Evolutionary conservation across 2,113 vertebrate genomes (phyloP).

Genomic region (Strix aluco): DNA sequence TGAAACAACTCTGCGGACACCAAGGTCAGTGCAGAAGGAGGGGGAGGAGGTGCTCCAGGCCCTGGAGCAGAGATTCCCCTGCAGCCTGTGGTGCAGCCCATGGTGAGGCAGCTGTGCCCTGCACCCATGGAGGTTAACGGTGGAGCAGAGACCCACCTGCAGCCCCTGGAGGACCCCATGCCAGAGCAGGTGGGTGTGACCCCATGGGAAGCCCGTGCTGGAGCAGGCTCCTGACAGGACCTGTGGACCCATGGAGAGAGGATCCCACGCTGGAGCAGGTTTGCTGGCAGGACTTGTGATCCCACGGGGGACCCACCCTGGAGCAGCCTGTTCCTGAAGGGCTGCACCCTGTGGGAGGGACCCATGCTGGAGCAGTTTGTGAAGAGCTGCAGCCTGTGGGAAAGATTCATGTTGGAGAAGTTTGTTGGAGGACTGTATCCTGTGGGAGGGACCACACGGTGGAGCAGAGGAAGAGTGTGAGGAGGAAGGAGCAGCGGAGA

Average conservation of each 20-base stretch:
- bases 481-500: no score
- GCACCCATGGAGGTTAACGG: background rate
- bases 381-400: background rate
- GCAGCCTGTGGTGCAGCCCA: background rate
- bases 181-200: no score
- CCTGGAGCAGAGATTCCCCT: background rate
- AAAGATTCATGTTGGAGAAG: background rate
- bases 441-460: background rate
- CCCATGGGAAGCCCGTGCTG: no score
- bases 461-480: no score
- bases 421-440: background rate
- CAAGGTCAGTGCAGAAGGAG: background rate
- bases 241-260: no score
- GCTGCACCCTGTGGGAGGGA: no score
- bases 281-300: no score
- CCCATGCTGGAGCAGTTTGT: background rate
- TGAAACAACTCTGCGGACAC: background rate
- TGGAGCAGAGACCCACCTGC: no score
- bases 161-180: background rate
- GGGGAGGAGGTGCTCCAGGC: background rate
- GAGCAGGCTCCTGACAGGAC: no score
- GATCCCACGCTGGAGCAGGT: background rate
- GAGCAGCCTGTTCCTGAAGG: background rate
- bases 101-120: background rate
- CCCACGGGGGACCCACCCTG: background rate